Evolutionary conservation across 1,140 invertebrate species (phyloP).

Genomic region (Sipha flava): DNA sequence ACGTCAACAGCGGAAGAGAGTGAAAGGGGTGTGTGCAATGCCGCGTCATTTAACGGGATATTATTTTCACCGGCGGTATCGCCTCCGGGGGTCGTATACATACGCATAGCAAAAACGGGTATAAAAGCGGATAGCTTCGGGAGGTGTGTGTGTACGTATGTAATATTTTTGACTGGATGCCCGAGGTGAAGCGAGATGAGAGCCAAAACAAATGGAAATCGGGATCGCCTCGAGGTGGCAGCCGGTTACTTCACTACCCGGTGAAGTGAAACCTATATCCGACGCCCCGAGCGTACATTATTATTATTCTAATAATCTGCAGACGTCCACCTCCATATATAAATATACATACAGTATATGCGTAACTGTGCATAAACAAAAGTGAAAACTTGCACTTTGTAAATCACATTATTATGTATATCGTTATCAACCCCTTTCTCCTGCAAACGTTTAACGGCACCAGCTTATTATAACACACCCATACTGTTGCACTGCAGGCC

Average conservation of each 20-base stretch:
- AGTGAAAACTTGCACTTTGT: not conserved
- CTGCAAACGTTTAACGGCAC: too few relatives aligned
- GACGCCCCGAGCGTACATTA: not conserved
- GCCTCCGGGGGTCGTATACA: not conserved
- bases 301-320: not conserved
- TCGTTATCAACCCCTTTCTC: constrained; percentile 21
- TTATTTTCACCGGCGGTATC: not conserved
- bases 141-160: not conserved
- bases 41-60: not conserved
- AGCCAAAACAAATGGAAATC: constrained; percentile 24
- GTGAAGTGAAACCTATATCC: not conserved
- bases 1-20: not conserved
- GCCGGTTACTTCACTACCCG: not conserved
- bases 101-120: too few relatives aligned
- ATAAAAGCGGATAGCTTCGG: not conserved
- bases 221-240: not conserved
- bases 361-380: not conserved
- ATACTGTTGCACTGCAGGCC: too few relatives aligned
- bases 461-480: too few relatives aligned
- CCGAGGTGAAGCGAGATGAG: not conserved
- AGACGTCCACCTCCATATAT: too few relatives aligned
- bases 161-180: not conserved
- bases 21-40: constrained; percentile 9
- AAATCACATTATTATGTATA: not conserved
- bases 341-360: too few relatives aligned